Evolutionary conservation across 2,113 vertebrate species (phyloP).

Genomic region (Trinectes maculatus): DNA sequence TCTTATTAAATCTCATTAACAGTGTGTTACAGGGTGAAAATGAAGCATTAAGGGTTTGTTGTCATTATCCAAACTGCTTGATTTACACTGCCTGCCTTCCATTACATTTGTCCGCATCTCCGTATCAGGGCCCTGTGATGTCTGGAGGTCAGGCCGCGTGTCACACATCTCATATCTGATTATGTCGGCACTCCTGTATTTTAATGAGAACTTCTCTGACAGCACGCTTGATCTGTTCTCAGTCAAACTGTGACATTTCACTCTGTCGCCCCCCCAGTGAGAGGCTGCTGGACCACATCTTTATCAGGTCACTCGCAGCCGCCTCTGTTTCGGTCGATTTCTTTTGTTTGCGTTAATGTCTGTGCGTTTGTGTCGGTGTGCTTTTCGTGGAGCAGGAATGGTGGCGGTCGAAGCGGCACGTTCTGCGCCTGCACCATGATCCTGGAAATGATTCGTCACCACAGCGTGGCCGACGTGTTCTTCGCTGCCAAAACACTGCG

Average conservation of each 20-base stretch:
- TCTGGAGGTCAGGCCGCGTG: constrained; percentile 37
- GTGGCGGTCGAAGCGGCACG: constrained; percentile 93
- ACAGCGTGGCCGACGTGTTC: constrained; percentile 94
- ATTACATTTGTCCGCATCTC: not conserved
- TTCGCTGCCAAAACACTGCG: constrained; percentile 95
- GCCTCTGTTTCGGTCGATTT: constrained; percentile 13
- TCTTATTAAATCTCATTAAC: constrained; percentile 12
- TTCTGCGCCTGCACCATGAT: constrained; percentile 94
- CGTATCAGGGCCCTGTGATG: constrained; percentile 32
- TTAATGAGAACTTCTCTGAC: constrained; percentile 71
- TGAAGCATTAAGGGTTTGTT: not conserved
- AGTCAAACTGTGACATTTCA: constrained; percentile 70
- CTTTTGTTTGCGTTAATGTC: constrained; percentile 20
- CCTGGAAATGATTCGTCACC: constrained; percentile 95
- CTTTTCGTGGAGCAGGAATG: constrained; percentile 82
- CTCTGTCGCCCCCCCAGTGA: constrained; percentile 41
- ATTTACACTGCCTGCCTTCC: not conserved
- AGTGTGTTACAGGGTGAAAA: not conserved
- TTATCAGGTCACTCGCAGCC: constrained; percentile 49
- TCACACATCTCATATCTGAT: constrained; percentile 55
- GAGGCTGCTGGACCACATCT: constrained; percentile 39
- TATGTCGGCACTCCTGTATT: constrained; percentile 51
- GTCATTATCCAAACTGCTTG: constrained; percentile 13
- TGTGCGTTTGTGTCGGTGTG: constrained; percentile 20
- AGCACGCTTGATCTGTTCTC: constrained; percentile 60